Percentiles rank a stretch among this genome's conserved stretches.
phyloP scores from a whole-genome alignment of 2,113 vertebrate species.

The Neodontobutis hainanensis region DNA sequence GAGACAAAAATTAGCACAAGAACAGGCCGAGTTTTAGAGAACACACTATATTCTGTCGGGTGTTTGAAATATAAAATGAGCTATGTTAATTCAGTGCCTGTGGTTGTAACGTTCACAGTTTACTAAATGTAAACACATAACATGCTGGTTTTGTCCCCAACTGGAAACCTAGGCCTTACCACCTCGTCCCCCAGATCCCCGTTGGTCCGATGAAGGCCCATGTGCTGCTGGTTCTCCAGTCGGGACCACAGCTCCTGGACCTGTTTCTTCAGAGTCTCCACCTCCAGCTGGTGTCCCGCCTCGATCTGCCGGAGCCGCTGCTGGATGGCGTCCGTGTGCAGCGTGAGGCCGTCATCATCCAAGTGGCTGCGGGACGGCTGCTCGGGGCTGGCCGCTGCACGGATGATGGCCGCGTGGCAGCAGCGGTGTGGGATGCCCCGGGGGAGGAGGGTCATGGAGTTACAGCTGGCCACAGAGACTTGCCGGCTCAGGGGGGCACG shows the following conservation, averaged over 20 bases:
- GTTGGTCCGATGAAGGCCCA: conserved; percentile 82
- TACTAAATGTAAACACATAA: too few relatives aligned
- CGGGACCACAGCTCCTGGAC: conserved; percentile 93
- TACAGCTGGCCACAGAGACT: conserved; percentile 82
- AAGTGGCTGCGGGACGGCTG: conserved; percentile 89
- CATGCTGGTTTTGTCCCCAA: too few relatives aligned
- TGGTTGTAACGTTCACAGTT: too few relatives aligned
- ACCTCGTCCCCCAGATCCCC: conserved; percentile 91
- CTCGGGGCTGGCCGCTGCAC: conserved; percentile 82
- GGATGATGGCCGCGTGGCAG: conserved; percentile 72
- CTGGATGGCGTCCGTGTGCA: conserved; percentile 90
- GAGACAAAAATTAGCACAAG: conserved; percentile 1
- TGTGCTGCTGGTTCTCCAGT: conserved; percentile 89
- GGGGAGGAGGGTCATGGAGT: conserved; percentile 79
- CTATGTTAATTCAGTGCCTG: too few relatives aligned
- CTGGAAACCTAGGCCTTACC: conserved; percentile 78
- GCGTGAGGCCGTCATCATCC: conserved; percentile 91
- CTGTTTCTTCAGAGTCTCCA: conserved; percentile 95
- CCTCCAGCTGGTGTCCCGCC: conserved; percentile 92
- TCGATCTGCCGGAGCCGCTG: conserved; percentile 96
- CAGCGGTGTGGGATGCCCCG: conserved; percentile 86
- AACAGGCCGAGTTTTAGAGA: not conserved
- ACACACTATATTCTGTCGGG: too few relatives aligned
- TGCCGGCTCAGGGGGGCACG: conserved; percentile 85
- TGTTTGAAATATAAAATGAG: too few relatives aligned